Evolutionary conservation across 2,888 invertebrate species (phyloP).

Genomic region (Tanypteryx hageni): DNA sequence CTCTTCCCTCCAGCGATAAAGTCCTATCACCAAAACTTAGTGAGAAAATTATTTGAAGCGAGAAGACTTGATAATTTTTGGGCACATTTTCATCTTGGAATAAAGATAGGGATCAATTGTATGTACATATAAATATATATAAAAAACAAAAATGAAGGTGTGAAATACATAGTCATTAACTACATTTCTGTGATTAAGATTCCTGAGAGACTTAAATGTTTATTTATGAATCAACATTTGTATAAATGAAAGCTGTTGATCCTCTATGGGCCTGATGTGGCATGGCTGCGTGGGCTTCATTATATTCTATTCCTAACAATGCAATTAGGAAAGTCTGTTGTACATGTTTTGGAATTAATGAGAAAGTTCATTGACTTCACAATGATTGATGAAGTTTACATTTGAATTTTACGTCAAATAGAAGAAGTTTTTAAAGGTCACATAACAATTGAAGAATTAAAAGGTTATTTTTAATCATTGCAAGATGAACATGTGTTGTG

Average conservation of each 20-base stretch:
- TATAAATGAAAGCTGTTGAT: conserved; percentile 51
- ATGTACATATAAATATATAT: conserved; percentile 38
- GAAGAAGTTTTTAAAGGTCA: conserved; percentile 38
- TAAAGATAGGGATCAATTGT: conserved; percentile 59
- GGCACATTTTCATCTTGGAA: conserved; percentile 59
- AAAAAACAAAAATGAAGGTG: conserved; percentile 21
- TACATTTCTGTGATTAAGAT: conserved; percentile 64
- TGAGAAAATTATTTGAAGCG: conserved; percentile 36
- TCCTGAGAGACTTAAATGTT: conserved; percentile 57
- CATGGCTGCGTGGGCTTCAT: neutral
- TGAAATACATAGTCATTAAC: conserved; percentile 39
- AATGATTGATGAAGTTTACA: conserved; percentile 10
- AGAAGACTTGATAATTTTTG: conserved; percentile 51
- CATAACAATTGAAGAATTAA: conserved; percentile 51
- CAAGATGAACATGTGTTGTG: conserved; percentile 58
- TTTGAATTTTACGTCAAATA: conserved; percentile 17
- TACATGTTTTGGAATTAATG: neutral
- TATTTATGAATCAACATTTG: conserved; percentile 57
- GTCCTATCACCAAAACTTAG: conserved; percentile 59
- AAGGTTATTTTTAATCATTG: conserved; percentile 58
- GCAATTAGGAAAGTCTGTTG: conserved; percentile 25
- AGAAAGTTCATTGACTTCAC: conserved; percentile 35
- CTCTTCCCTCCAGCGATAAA: conserved; percentile 50
- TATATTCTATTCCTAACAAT: conserved; percentile 13
- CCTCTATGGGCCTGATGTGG: neutral